Evolutionary conservation across 2,113 vertebrate species (phyloP).

Genomic region (Axis porcinus): DNA sequence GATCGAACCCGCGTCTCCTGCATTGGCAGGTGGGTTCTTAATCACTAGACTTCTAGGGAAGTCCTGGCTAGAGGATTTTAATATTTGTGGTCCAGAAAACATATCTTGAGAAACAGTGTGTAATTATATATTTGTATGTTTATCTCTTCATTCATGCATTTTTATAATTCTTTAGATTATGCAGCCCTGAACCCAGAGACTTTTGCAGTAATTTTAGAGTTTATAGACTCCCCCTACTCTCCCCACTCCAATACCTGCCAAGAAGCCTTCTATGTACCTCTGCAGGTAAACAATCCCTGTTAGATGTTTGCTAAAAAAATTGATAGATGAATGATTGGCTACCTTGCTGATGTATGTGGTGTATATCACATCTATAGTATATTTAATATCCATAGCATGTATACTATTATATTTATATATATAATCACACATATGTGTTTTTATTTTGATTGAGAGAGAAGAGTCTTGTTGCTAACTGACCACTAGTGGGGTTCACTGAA

Average conservation of each 20-base stretch:
- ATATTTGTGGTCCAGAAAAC: neutral
- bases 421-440: neutral
- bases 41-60: neutral
- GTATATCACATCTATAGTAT: neutral
- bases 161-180: neutral
- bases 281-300: neutral
- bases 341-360: too few species aligned
- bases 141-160: neutral
- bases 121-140: neutral
- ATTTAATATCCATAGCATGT: neutral
- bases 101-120: neutral
- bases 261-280: neutral
- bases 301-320: neutral
- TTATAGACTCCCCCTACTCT: neutral
- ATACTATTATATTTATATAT: neutral
- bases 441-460: neutral
- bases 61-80: neutral
- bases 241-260: neutral
- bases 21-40: neutral
- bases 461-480: neutral
- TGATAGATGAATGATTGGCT: neutral
- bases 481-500: neutral
- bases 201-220: neutral
- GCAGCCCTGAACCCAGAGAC: neutral
- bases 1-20: neutral